Conservation (phyloP, 2,797 vertebrate species). For the Protonibea diacanthus region DNA sequence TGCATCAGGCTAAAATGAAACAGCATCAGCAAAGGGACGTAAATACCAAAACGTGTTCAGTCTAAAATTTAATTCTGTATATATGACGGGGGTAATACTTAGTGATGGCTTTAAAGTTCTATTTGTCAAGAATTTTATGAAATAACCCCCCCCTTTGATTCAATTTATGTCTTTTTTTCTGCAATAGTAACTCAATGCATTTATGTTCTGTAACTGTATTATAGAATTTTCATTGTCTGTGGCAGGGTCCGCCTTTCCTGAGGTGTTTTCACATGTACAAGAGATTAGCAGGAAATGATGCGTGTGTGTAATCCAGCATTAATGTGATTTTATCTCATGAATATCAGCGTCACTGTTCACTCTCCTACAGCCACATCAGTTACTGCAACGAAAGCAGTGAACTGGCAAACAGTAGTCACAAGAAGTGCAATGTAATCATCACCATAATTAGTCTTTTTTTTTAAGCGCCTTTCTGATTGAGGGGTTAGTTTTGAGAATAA, state of each 20-base stretch:
- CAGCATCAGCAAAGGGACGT: slow-evolving; percentile 50
- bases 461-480: too few species aligned
- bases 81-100: background rate
- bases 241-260: background rate
- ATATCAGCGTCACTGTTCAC: background rate
- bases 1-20: slow-evolving; percentile 80
- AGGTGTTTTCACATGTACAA: background rate
- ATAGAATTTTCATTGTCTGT: background rate
- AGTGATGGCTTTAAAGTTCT: background rate
- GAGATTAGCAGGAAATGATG: background rate
- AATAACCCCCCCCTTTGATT: background rate
- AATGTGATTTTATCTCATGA: background rate
- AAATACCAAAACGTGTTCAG: background rate
- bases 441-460: too few species aligned
- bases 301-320: background rate
- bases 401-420: background rate
- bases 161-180: background rate
- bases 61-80: background rate
- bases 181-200: background rate
- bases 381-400: background rate
- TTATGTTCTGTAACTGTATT: background rate
- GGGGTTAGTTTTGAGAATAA: background rate
- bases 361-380: background rate
- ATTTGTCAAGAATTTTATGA: slow-evolving; percentile 2
- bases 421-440: background rate